Percentiles rank a stretch among this genome's conserved stretches.
phyloP scores from a whole-genome alignment of 2,113 vertebrate genomes.

The Leucoraja erinaceus region DNA sequence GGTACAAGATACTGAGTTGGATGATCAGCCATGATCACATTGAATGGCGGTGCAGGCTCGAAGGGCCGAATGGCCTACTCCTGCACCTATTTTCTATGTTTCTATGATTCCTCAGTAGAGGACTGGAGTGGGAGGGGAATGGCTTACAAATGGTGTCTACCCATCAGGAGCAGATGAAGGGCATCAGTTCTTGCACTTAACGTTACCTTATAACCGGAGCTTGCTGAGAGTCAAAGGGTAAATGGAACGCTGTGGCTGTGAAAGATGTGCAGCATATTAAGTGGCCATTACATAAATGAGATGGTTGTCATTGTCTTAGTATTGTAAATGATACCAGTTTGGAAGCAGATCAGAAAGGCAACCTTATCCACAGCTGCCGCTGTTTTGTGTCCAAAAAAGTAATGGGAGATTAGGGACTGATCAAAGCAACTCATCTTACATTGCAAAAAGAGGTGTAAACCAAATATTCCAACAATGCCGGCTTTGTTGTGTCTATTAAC shows the following conservation, averaged over 20 bases:
- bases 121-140: background rate
- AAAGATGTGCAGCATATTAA: background rate
- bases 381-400: background rate
- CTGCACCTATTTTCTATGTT: too few relatives aligned
- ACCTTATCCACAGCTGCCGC: background rate
- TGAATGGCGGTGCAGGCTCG: too few relatives aligned
- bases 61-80: too few relatives aligned
- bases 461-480: background rate
- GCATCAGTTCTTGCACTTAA: background rate
- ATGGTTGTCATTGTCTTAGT: background rate
- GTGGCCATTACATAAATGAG: background rate
- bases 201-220: background rate
- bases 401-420: background rate
- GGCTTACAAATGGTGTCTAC: background rate
- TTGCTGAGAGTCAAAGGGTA: background rate
- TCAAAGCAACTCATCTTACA: background rate
- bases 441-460: background rate
- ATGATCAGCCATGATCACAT: too few relatives aligned
- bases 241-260: background rate
- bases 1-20: too few relatives aligned
- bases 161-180: background rate
- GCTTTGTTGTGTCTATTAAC: background rate
- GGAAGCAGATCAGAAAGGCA: background rate
- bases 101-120: background rate
- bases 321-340: slow-evolving; percentile 6